Conservation (phyloP, 2,113 vertebrate genomes). For the Perca schrenkii region DNA sequence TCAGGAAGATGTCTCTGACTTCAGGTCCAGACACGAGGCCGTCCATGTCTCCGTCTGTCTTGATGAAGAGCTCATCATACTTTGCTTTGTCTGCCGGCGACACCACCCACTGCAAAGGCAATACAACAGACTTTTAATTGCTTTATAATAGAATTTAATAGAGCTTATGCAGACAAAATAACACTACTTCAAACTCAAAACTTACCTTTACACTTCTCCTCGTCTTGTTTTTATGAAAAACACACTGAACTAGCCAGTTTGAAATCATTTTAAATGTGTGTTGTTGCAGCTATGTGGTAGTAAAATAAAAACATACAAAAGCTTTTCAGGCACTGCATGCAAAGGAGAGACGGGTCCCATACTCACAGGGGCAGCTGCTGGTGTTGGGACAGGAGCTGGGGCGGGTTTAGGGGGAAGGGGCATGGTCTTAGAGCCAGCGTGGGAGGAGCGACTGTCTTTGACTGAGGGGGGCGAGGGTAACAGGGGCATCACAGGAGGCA, state of each 20-base stretch:
- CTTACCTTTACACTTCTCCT: conserved; percentile 41
- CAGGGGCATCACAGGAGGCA: conserved; percentile 86
- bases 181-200: not conserved
- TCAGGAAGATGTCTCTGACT: conserved; percentile 95
- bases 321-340: conserved; percentile 24
- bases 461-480: conserved; percentile 87
- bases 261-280: conserved; percentile 69
- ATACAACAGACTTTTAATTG: not conserved
- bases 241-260: conserved; percentile 73
- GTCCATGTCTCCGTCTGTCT: conserved; percentile 96
- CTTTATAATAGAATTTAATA: not conserved
- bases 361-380: conserved; percentile 78
- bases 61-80: conserved; percentile 95
- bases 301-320: conserved; percentile 17
- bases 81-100: conserved; percentile 92
- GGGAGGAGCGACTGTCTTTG: conserved; percentile 89
- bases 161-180: not conserved
- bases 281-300: not conserved
- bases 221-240: conserved; percentile 70
- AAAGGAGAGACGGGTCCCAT: conserved; percentile 28
- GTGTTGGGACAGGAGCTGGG: conserved; percentile 70
- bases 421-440: conserved; percentile 86
- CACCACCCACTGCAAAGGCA: conserved; percentile 91
- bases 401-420: conserved; percentile 82
- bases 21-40: conserved; percentile 97